Percentiles rank a stretch among this genome's conserved stretches.
phyloP scores from a whole-genome alignment of 2,888 invertebrate species.

The Cosmia trapezina region DNA sequence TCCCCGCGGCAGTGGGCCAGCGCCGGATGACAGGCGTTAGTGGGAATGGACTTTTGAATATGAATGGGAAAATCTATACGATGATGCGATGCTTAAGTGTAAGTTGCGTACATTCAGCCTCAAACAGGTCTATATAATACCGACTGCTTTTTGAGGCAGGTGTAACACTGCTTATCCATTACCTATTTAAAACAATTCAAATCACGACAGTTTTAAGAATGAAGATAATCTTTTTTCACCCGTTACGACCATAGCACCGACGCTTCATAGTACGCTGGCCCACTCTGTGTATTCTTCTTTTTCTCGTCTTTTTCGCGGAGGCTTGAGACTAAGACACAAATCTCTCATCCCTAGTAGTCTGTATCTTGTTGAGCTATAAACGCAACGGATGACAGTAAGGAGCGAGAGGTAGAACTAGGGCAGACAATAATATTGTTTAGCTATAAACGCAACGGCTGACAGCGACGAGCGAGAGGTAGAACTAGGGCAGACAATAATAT shows the following conservation, averaged over 20 bases:
- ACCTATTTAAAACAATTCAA: background rate
- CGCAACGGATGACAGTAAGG: background rate
- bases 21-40: background rate
- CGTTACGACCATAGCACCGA: background rate
- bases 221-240: background rate
- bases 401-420: background rate
- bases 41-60: background rate
- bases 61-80: background rate
- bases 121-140: background rate
- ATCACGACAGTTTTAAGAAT: background rate
- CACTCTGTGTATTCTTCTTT: background rate
- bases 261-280: background rate
- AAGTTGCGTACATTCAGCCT: too few species aligned
- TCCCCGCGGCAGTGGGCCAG: background rate
- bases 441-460: background rate
- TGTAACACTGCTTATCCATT: background rate
- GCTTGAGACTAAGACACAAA: background rate
- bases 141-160: background rate
- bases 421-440: background rate
- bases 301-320: background rate
- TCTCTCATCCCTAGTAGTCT: background rate
- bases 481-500: background rate
- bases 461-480: background rate
- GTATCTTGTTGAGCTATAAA: conserved; percentile 3
- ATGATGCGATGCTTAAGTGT: background rate